phyloP scores from a whole-genome alignment of 1,140 invertebrate species.

The Papilio machaon region DNA sequence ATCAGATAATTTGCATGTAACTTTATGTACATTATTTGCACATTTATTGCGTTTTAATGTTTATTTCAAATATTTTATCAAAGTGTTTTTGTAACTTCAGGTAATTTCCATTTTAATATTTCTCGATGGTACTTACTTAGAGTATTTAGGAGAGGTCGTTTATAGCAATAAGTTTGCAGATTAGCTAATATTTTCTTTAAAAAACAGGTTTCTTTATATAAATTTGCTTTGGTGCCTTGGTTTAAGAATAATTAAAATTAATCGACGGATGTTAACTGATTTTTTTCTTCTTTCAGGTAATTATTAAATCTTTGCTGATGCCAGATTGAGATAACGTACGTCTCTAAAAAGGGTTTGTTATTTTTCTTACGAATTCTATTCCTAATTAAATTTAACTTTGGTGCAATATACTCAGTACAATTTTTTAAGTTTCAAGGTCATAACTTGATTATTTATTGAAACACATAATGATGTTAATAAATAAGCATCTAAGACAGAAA shows the following conservation, averaged over 20 bases:
- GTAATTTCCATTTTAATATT: constrained; percentile 2
- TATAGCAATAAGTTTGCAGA: not conserved
- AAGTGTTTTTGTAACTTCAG: not conserved
- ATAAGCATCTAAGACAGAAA: too few relatives aligned
- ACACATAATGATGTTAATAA: too few relatives aligned
- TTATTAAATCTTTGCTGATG: not conserved
- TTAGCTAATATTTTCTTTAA: not conserved
- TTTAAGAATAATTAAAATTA: not conserved
- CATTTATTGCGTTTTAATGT: not conserved
- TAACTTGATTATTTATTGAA: too few relatives aligned
- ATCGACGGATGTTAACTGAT: not conserved
- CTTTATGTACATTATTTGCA: not conserved
- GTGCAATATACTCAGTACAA: too few relatives aligned
- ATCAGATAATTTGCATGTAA: not conserved
- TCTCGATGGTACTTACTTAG: not conserved
- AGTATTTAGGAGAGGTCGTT: not conserved
- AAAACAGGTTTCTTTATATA: not conserved
- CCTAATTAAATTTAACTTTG: too few relatives aligned
- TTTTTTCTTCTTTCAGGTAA: not conserved
- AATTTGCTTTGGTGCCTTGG: not conserved
- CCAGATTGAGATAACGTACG: not conserved
- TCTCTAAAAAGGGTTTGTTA: not conserved
- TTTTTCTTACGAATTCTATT: not conserved
- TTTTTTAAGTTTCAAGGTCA: too few relatives aligned
- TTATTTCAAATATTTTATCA: not conserved